A percentile compares a stretch with the other conserved stretches of the same genome.
Conservation (phyloP, 2,113 vertebrate species). For the Hippocampus mohnikei region DNA sequence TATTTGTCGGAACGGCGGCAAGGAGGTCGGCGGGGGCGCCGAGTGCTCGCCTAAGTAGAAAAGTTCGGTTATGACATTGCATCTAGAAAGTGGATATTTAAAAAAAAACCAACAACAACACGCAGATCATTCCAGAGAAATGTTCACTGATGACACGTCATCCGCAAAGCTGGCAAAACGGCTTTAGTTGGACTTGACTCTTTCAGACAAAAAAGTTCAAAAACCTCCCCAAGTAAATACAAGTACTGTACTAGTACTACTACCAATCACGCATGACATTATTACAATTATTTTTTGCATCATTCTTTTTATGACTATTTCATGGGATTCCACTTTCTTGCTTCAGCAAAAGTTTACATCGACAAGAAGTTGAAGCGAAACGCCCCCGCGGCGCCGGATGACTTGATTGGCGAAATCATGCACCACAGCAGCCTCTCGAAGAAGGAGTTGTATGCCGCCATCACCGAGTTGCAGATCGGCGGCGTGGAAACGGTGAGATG, state of each 20-base stretch:
- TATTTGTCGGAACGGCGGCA: constrained; percentile 63
- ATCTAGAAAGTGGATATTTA: neutral
- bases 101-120: too few relatives aligned
- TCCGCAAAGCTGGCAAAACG: too few relatives aligned
- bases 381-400: constrained; percentile 58
- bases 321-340: neutral
- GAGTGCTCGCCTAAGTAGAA: neutral
- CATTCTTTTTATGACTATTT: neutral
- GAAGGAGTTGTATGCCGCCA: constrained; percentile 88
- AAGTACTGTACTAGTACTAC: too few relatives aligned
- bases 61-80: neutral
- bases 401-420: constrained; percentile 87
- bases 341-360: constrained; percentile 84
- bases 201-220: neutral
- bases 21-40: neutral
- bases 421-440: constrained; percentile 78
- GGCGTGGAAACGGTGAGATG: constrained; percentile 87
- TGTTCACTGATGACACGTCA: too few relatives aligned
- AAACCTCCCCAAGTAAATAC: neutral
- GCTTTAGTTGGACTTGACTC: too few relatives aligned
- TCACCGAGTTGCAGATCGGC: constrained; percentile 89
- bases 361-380: constrained; percentile 79
- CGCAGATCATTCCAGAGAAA: too few relatives aligned
- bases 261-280: too few relatives aligned
- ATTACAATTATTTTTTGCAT: neutral